These are phyloP conservation scores for Balearica regulorum DNA, from an alignment of 2,797 vertebrate species.

Conservation along the genomic window DNA sequence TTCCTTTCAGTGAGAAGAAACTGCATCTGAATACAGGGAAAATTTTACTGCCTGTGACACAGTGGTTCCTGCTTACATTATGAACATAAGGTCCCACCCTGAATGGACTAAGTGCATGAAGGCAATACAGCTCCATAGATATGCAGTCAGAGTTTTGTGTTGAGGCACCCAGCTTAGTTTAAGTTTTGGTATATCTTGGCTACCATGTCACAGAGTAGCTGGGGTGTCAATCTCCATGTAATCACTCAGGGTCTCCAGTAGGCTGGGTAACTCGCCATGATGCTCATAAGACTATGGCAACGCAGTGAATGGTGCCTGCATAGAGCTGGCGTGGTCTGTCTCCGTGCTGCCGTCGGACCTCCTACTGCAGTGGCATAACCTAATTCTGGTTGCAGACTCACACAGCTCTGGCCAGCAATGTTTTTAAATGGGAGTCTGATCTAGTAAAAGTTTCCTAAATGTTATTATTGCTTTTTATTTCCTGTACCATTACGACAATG, in stretches of 20 bases:
- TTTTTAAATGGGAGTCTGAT: background rate
- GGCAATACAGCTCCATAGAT: background rate
- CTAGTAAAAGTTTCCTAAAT: background rate
- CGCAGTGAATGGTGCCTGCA: background rate
- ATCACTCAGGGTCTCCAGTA: background rate
- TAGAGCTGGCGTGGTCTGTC: background rate
- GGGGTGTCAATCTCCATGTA: background rate
- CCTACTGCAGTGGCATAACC: background rate
- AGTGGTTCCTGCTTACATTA: background rate
- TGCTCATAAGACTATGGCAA: background rate
- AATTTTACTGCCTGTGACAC: background rate
- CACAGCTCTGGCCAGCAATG: background rate
- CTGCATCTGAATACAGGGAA: background rate
- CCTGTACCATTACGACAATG: background rate
- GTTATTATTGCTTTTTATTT: conserved; percentile 23
- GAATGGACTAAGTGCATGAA: background rate
- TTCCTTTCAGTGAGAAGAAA: conserved; percentile 37
- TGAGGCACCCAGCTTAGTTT: background rate
- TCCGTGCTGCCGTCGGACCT: background rate
- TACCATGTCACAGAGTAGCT: background rate
- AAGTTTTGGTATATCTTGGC: background rate
- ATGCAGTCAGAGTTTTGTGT: background rate
- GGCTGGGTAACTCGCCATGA: background rate
- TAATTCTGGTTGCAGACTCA: background rate
- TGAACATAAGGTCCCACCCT: background rate